Conservation (phyloP, 2,113 vertebrate genomes). For the Speoplatyrhinus poulsoni region DNA sequence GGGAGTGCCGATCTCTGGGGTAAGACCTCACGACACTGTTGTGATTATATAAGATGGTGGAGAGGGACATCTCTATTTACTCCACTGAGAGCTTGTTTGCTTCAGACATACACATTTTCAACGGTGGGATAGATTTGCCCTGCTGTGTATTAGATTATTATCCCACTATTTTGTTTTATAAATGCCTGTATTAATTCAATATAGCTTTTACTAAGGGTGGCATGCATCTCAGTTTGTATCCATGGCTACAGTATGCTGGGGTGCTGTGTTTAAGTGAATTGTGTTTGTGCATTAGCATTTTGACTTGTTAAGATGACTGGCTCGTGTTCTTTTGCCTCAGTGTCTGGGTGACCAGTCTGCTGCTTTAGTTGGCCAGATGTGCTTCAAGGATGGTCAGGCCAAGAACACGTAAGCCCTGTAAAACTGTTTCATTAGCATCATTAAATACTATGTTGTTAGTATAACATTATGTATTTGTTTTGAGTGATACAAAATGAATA, state of each 20-base stretch:
- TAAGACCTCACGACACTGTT: slow-evolving; percentile 68
- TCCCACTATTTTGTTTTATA: too few species aligned
- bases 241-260: too few species aligned
- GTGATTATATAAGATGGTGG: neutral
- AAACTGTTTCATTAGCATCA: too few species aligned
- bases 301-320: neutral
- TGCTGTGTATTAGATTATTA: too few species aligned
- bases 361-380: slow-evolving; percentile 97
- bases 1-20: slow-evolving; percentile 95
- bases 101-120: neutral
- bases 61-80: neutral
- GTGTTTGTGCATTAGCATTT: neutral
- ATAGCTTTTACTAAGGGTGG: too few species aligned
- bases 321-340: slow-evolving; percentile 66
- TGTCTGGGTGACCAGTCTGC: slow-evolving; percentile 98
- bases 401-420: slow-evolving; percentile 91
- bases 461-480: too few species aligned
- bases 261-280: neutral
- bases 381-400: slow-evolving; percentile 90
- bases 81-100: neutral
- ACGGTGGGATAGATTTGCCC: too few species aligned
- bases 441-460: too few species aligned
- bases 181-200: too few species aligned
- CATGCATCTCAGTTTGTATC: too few species aligned
- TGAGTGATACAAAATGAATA: too few species aligned